Base-by-base conservation (phyloP, 2,113 vertebrate species). In the Gobiocypris rarus region DNA sequence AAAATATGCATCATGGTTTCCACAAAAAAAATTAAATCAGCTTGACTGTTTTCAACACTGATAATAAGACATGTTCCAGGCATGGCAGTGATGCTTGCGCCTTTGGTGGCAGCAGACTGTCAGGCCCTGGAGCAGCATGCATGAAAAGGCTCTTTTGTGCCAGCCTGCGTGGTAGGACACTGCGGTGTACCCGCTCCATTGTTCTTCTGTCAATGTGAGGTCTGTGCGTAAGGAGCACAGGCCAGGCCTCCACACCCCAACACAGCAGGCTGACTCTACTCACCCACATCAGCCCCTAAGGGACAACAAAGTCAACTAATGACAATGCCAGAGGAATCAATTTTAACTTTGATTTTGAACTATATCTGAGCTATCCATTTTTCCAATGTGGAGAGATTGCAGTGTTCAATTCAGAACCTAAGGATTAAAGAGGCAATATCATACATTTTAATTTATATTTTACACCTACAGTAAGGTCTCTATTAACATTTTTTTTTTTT, bases 71-170 rank as follows among this genome's bases (percentile, higher is more conserved):
- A 22, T 71, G 41, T 2, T 69, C 11, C 65, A 85, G 84, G 82
- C 82, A 82, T 26, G 43, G 26, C 31, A 75, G 76, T 48, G 86
- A 69, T 65, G 83, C 80, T 86, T 83, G 74, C 80, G 70, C 61
- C 82, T 69, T 61, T 48, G 48, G 38, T 38, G 80, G 38, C 63
- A 69, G 56, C 83, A 34, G 77, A 17, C 73, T 67, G 76, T 41
- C 31, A 87, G 56, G 43, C 70, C 75, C 71, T 41, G 7, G 2
- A 38, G 67, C 54, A 75, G 56, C 28, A 3, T 28, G 28, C 34
- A 77, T 86, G 76, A 87, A 88, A 89, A 81, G 84, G 77, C 28
- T 85, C 80, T 84, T 83, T 89, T 90, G 89, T 89, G 56, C 45
- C 38, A 34, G 61, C 24, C 63, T 80, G 52, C 34, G 19, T 7